phyloP scores from a whole-genome alignment of 2,888 invertebrate species.

The Lithophane socia region DNA sequence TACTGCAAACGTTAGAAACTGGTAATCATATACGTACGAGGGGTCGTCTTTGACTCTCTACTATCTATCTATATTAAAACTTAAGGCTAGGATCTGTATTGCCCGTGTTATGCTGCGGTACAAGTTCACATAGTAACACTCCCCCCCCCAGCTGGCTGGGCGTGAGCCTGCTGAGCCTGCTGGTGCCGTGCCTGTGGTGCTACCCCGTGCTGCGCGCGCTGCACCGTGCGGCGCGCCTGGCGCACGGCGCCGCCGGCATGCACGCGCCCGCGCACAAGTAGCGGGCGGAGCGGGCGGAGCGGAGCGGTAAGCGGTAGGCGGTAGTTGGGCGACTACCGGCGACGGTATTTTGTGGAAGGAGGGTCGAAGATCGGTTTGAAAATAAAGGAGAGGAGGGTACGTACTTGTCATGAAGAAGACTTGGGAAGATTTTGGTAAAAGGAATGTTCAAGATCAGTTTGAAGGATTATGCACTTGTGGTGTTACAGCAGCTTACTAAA shows the following conservation, averaged over 20 bases:
- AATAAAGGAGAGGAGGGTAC: too few relatives aligned
- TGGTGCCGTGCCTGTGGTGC: constrained; percentile 98
- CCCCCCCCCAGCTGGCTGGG: constrained; percentile 92
- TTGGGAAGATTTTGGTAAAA: neutral
- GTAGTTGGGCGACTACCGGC: too few relatives aligned
- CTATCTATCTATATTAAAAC: too few relatives aligned
- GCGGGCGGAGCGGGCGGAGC: neutral
- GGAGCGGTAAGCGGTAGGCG: neutral
- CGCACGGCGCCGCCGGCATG: constrained; percentile 95
- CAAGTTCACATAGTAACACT: too few relatives aligned
- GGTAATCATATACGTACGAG: too few relatives aligned
- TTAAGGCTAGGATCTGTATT: too few relatives aligned
- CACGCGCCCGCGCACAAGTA: constrained; percentile 89
- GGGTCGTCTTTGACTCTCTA: too few relatives aligned
- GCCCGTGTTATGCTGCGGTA: too few relatives aligned
- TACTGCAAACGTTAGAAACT: too few relatives aligned
- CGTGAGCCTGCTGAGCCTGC: constrained; percentile 95
- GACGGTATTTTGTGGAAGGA: neutral
- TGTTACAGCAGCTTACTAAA: too few relatives aligned
- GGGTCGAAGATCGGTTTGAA: neutral
- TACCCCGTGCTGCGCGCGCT: constrained; percentile 96
- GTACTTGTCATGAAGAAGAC: neutral
- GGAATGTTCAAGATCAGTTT: neutral
- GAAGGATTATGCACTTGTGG: neutral
- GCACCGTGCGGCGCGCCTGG: constrained; percentile 95